Conservation (phyloP, 2,888 invertebrate genomes). For the Caenorhabditis sp. region DNA sequence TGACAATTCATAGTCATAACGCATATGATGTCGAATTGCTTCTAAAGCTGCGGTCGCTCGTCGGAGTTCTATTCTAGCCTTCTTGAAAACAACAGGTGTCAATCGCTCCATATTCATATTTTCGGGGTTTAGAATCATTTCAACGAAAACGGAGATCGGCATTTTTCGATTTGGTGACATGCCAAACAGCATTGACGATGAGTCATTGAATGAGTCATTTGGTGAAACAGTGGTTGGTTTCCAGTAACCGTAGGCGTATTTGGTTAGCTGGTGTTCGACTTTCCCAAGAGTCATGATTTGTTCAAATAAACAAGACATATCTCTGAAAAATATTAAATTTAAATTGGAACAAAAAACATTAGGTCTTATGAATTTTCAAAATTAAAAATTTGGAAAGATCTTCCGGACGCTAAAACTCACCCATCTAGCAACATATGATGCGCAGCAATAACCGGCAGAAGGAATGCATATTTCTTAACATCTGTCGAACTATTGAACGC, state of each 20-base stretch:
- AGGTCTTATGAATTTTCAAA: not conserved
- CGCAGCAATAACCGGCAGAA: slow-evolving; percentile 62
- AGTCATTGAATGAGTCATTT: slow-evolving; percentile 10
- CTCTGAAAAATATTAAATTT: slow-evolving; percentile 39
- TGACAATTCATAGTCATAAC: slow-evolving; percentile 67
- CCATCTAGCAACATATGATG: slow-evolving; percentile 64
- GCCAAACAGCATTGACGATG: slow-evolving; percentile 21
- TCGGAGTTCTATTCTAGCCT: slow-evolving; percentile 61
- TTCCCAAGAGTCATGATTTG: slow-evolving; percentile 62
- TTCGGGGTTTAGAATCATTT: slow-evolving; percentile 77
- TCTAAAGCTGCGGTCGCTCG: slow-evolving; percentile 53
- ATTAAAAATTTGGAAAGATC: not conserved
- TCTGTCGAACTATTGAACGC: slow-evolving; percentile 59
- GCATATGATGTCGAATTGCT: slow-evolving; percentile 49
- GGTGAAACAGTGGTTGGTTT: slow-evolving; percentile 36
- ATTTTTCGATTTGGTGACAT: slow-evolving; percentile 41
- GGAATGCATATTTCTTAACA: slow-evolving; percentile 57
- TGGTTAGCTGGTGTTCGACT: slow-evolving; percentile 65
- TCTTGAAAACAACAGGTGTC: slow-evolving; percentile 75
- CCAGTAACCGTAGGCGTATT: slow-evolving; percentile 54
- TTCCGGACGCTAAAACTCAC: no score
- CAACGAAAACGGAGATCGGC: slow-evolving; percentile 70
- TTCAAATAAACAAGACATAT: slow-evolving; percentile 63
- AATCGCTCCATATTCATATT: slow-evolving; percentile 76
- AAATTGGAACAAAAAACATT: not conserved